Conservation (phyloP, 2,113 vertebrate species). For the Limnothrissa miodon region DNA sequence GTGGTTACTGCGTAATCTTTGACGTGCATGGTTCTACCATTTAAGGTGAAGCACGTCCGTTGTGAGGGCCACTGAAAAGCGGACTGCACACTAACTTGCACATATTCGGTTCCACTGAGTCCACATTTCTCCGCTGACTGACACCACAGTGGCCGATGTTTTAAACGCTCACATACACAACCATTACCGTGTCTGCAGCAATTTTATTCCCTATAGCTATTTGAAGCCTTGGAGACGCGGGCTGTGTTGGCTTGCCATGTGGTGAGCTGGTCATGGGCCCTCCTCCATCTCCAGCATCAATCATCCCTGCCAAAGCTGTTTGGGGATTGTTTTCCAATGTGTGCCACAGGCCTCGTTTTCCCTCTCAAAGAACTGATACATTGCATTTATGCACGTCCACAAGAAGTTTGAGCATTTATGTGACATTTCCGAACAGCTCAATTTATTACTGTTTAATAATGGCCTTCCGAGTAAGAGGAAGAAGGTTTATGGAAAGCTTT, state of each 20-base stretch:
- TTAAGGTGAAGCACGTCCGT: neutral
- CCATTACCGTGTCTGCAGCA: constrained; percentile 38
- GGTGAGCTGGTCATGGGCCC: constrained; percentile 35
- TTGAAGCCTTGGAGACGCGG: constrained; percentile 29
- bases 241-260: constrained; percentile 41
- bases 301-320: constrained; percentile 35
- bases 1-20: neutral
- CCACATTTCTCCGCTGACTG: constrained; percentile 24
- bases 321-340: constrained; percentile 28
- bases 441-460: constrained; percentile 32
- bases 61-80: neutral
- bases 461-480: constrained; percentile 20
- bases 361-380: constrained; percentile 20
- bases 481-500: constrained; percentile 30
- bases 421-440: constrained; percentile 32
- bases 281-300: constrained; percentile 35
- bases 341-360: constrained; percentile 17
- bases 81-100: neutral
- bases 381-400: constrained; percentile 23
- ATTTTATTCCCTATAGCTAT: constrained; percentile 26
- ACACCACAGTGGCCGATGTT: constrained; percentile 28
- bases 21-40: neutral
- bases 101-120: neutral
- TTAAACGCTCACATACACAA: constrained; percentile 26
- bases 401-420: constrained; percentile 29